These are phyloP conservation scores for Acipenser oxyrinchus DNA, from an alignment of 2,797 vertebrate genomes.

Conservation along the genomic window DNA sequence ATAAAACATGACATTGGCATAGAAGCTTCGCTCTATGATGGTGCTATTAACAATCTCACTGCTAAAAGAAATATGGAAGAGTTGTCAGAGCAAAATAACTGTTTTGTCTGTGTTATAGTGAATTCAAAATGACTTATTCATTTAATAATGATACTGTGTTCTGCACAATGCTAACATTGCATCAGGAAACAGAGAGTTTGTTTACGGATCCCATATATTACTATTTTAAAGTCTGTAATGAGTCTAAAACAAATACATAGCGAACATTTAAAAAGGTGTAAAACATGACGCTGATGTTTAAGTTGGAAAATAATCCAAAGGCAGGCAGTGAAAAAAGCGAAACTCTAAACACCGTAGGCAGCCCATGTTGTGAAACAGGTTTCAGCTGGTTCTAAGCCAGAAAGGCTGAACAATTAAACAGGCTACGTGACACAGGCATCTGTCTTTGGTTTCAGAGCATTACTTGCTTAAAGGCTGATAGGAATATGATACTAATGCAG, in stretches of 20 bases:
- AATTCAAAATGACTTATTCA: too few relatives aligned
- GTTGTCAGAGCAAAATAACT: too few relatives aligned
- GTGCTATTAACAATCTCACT: too few relatives aligned
- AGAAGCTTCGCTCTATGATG: too few relatives aligned
- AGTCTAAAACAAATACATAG: background rate
- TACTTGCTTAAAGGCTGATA: background rate
- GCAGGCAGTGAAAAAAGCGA: background rate
- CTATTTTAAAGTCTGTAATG: too few relatives aligned
- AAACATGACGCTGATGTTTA: background rate
- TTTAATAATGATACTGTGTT: too few relatives aligned
- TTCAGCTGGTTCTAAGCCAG: background rate
- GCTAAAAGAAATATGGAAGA: too few relatives aligned
- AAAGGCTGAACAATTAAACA: background rate
- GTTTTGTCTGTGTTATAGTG: too few relatives aligned
- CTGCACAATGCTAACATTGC: too few relatives aligned
- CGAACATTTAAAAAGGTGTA: background rate
- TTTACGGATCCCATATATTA: too few relatives aligned
- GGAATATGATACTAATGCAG: background rate
- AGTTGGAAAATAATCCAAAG: background rate
- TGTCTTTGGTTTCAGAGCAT: background rate
- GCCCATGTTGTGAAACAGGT: background rate
- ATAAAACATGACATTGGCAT: too few relatives aligned
- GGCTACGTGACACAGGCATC: background rate
- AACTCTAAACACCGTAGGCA: background rate
- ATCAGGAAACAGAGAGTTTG: too few relatives aligned